phyloP scores from a whole-genome alignment of 2,113 vertebrate genomes.

The Dipodomys merriami region DNA sequence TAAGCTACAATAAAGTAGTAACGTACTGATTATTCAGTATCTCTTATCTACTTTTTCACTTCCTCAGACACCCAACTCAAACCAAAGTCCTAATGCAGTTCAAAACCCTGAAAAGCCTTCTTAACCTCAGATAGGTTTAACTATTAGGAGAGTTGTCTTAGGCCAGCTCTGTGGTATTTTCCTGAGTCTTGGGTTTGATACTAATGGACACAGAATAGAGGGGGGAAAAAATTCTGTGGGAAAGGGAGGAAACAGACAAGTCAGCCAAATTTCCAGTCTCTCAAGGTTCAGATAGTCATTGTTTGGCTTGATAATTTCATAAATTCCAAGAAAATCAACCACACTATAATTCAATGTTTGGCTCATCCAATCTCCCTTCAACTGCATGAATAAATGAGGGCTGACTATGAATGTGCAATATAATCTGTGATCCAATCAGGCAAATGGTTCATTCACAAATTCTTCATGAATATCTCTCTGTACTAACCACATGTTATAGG shows the following conservation, averaged over 20 bases:
- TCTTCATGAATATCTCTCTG: background rate
- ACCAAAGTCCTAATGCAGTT: constrained; percentile 20
- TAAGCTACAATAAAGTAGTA: background rate
- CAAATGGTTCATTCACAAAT: background rate
- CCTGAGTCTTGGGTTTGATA: constrained; percentile 38
- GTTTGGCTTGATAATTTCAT: constrained; percentile 73
- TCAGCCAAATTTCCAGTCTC: constrained; percentile 72
- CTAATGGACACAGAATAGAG: background rate
- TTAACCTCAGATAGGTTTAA: background rate
- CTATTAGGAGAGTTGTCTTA: background rate
- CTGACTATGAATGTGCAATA: background rate
- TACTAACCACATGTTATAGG: background rate
- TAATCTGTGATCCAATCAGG: background rate
- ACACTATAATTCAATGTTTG: constrained; percentile 59
- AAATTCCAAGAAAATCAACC: constrained; percentile 74
- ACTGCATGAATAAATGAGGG: constrained; percentile 15
- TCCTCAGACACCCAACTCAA: constrained; percentile 37
- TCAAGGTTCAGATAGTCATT: constrained; percentile 67
- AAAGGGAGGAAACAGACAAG: constrained; percentile 72
- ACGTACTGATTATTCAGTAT: background rate
- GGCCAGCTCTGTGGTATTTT: constrained; percentile 5
- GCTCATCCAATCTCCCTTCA: constrained; percentile 51
- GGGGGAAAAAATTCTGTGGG: constrained; percentile 45
- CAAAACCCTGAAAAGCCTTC: constrained; percentile 41
- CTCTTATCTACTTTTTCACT: background rate